Conservation (phyloP, 2,113 vertebrate genomes). For the Pachycephala philippinensis region DNA sequence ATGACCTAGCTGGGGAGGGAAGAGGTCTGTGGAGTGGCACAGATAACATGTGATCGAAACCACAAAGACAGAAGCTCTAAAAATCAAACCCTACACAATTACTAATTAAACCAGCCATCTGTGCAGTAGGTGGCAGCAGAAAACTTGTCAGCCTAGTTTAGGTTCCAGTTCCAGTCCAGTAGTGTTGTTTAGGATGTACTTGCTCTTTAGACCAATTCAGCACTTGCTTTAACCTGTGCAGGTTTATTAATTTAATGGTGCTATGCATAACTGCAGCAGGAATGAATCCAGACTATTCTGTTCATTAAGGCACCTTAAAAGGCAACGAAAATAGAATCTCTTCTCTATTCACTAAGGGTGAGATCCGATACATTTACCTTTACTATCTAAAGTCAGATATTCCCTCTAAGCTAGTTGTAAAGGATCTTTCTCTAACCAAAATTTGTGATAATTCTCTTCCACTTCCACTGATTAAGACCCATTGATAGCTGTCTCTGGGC, state of each 20-base stretch:
- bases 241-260: neutral
- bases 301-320: neutral
- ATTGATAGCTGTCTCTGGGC: neutral
- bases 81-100: neutral
- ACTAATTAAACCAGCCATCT: neutral
- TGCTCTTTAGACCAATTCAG: neutral
- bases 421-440: neutral
- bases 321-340: neutral
- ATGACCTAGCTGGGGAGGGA: neutral
- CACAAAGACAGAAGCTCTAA: neutral
- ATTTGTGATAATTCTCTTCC: neutral
- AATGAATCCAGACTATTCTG: neutral
- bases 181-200: neutral
- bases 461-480: neutral
- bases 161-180: neutral
- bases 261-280: neutral
- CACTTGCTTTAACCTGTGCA: neutral
- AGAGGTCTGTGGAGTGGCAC: neutral
- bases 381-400: neutral
- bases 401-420: neutral
- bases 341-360: neutral
- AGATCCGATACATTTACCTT: neutral
- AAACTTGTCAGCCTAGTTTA: neutral
- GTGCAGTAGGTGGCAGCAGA: constrained; percentile 58
- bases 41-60: neutral